Conservation (phyloP, 2,888 invertebrate genomes). For the Laspeyria flexula region DNA sequence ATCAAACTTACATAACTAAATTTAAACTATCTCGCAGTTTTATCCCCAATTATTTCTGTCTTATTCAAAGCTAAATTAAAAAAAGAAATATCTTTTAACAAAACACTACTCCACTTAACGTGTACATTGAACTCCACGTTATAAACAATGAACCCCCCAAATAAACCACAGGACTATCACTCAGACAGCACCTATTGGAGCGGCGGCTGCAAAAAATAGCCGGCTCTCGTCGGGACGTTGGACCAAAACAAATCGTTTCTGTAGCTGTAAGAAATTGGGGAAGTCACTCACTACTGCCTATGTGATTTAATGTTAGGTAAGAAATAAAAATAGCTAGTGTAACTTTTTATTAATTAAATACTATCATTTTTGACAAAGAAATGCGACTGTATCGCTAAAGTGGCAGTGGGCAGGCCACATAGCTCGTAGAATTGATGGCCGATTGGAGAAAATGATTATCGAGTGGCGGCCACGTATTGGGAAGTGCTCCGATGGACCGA, state of each 20-base stretch:
- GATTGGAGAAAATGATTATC: too few species aligned
- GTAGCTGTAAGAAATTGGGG: constrained; percentile 40
- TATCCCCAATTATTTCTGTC: too few species aligned
- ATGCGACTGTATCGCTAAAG: too few species aligned
- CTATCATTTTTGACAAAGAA: too few species aligned
- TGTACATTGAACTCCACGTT: constrained; percentile 9
- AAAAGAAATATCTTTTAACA: too few species aligned
- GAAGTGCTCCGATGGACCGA: too few species aligned
- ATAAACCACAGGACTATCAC: constrained; percentile 28
- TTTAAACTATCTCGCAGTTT: too few species aligned
- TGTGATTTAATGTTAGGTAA: constrained; percentile 32
- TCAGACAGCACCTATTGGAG: constrained; percentile 14
- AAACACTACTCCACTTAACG: background rate
- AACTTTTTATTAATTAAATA: background rate
- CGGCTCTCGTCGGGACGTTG: constrained; percentile 17
- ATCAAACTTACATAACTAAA: too few species aligned
- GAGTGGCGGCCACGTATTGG: too few species aligned
- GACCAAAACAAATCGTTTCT: constrained; percentile 41
- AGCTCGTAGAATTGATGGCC: too few species aligned
- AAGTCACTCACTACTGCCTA: constrained; percentile 32
- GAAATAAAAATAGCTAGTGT: background rate
- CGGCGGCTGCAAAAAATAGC: constrained; percentile 33
- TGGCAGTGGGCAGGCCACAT: too few species aligned
- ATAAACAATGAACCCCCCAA: constrained; percentile 16
- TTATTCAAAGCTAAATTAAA: too few species aligned